Evolutionary conservation across 2,797 vertebrate genomes (phyloP).

Genomic region (Alauda arvensis): DNA sequence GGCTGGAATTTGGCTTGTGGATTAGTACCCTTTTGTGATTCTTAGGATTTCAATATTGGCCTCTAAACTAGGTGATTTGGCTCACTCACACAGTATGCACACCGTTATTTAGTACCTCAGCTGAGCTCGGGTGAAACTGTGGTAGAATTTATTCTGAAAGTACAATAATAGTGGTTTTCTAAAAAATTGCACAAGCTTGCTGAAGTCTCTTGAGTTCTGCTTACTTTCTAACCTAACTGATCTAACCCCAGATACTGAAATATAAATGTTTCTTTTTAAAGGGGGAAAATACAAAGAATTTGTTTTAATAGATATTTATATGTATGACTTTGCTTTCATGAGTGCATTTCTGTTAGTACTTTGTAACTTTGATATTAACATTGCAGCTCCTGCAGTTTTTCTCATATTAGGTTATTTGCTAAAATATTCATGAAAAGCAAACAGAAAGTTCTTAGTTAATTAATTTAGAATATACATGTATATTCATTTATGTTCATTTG

Average conservation of each 20-base stretch:
- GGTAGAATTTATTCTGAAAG: not conserved
- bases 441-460: not conserved
- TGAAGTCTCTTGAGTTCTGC: not conserved
- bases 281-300: not conserved
- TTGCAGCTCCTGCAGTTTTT: not conserved
- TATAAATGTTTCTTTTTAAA: not conserved
- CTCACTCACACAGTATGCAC: not conserved
- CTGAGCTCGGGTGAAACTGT: not conserved
- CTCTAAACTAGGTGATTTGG: not conserved
- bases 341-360: not conserved
- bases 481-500: not conserved
- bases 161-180: not conserved
- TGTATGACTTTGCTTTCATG: not conserved
- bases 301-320: not conserved
- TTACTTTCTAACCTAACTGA: not conserved
- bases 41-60: not conserved
- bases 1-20: not conserved
- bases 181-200: not conserved
- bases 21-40: not conserved
- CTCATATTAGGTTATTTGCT: not conserved
- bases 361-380: not conserved
- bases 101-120: not conserved
- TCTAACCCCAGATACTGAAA: not conserved
- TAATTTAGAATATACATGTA: not conserved
- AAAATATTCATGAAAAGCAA: not conserved